Conservation (phyloP, 2,113 vertebrate species). For the Octodon degus region DNA sequence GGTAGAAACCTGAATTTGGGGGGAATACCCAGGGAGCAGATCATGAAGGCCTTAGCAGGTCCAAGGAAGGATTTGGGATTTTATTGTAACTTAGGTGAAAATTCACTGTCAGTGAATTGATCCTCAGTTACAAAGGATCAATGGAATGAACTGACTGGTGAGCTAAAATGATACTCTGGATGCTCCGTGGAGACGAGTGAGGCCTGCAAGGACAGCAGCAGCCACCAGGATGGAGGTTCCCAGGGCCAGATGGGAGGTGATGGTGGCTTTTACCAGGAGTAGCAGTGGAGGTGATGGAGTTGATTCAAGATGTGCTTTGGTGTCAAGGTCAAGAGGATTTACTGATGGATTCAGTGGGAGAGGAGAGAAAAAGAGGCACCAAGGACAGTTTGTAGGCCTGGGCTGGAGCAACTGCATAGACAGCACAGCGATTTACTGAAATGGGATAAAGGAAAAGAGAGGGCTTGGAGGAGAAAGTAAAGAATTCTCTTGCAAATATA, state of each 20-base stretch:
- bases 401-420: background rate
- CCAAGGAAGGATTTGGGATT: background rate
- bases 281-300: background rate
- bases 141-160: background rate
- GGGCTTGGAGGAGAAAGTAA: background rate
- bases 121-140: background rate
- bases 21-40: background rate
- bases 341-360: background rate
- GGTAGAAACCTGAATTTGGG: background rate
- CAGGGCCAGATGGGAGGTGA: background rate
- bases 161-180: background rate
- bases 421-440: background rate
- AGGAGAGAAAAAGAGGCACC: background rate
- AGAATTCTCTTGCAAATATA: background rate
- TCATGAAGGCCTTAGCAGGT: background rate
- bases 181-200: background rate
- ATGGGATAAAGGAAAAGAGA: background rate
- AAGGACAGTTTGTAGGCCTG: too few species aligned
- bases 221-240: background rate
- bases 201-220: background rate
- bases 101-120: background rate
- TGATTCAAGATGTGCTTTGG: background rate
- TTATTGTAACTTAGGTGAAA: background rate
- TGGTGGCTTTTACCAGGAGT: background rate
- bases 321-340: background rate